Conservation (phyloP, 2,113 vertebrate species). For the Panthera uncia region DNA sequence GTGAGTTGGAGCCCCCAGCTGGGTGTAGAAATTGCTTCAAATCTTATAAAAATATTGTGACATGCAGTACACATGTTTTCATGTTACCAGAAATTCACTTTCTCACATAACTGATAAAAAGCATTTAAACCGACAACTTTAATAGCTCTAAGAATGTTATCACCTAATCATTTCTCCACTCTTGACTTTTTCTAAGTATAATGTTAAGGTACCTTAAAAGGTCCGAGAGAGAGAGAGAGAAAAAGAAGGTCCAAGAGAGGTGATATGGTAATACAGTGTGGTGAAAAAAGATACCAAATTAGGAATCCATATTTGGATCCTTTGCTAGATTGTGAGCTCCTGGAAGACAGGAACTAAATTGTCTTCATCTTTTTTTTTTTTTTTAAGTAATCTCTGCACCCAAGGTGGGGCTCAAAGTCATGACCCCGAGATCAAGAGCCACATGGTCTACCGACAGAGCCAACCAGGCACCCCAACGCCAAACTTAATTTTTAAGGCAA, state of each 20-base stretch:
- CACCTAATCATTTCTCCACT: conserved; percentile 30
- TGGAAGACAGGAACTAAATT: conserved; percentile 25
- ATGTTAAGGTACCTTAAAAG: conserved; percentile 39
- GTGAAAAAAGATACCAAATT: neutral
- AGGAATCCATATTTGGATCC: neutral
- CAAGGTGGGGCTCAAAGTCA: neutral
- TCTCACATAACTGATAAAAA: conserved; percentile 30
- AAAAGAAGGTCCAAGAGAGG: neutral
- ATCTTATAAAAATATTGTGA: conserved; percentile 38
- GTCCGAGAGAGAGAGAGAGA: neutral
- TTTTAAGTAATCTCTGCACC: neutral
- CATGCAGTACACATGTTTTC: neutral
- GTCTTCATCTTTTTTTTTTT: neutral
- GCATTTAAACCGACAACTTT: conserved; percentile 9
- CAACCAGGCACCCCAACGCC: neutral
- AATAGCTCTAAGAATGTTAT: conserved; percentile 49
- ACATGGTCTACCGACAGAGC: neutral
- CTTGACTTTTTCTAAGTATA: conserved; percentile 46
- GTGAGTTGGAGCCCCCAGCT: neutral
- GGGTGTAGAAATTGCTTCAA: neutral
- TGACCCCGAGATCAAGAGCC: neutral
- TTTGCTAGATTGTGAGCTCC: neutral
- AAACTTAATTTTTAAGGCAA: conserved; percentile 36
- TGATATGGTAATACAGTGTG: neutral
- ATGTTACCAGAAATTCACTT: neutral